Percentiles rank a stretch among this genome's conserved stretches.
phyloP scores from a whole-genome alignment of 2,888 invertebrate genomes.

The Drosophila austrosaltans region DNA sequence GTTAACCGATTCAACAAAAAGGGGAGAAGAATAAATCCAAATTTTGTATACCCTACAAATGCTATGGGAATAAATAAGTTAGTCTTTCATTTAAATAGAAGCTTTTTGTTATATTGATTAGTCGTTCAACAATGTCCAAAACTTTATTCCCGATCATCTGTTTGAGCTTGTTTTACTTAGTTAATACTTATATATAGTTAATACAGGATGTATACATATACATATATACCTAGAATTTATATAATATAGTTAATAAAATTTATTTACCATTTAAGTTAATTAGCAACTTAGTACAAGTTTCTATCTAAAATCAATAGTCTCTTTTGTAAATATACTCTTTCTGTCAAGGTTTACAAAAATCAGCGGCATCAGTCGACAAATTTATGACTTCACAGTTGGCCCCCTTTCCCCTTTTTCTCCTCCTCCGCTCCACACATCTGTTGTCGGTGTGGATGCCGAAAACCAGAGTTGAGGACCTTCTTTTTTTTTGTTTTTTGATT shows the following conservation, averaged over 20 bases:
- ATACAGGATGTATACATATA: too few relatives aligned
- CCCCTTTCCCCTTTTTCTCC: not conserved
- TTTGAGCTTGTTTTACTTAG: too few relatives aligned
- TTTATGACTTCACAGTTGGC: conserved; percentile 71
- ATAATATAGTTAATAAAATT: too few relatives aligned
- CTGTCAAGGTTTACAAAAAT: conserved; percentile 16
- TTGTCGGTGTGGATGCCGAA: conserved; percentile 1
- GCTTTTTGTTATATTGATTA: too few relatives aligned
- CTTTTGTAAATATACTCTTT: conserved; percentile 24
- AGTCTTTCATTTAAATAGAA: too few relatives aligned
- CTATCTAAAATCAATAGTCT: conserved; percentile 31
- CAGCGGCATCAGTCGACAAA: conserved; percentile 44
- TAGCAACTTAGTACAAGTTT: too few relatives aligned
- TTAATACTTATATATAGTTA: too few relatives aligned
- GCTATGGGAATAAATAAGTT: too few relatives aligned
- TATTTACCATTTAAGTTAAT: too few relatives aligned
- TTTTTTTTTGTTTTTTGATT: conserved; percentile 40
- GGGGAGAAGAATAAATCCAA: not conserved
- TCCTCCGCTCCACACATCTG: not conserved
- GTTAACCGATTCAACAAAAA: not conserved
- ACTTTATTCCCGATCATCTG: too few relatives aligned
- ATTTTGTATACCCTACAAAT: not conserved
- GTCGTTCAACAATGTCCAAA: too few relatives aligned
- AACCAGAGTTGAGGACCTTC: conserved; percentile 28
- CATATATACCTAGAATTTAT: too few relatives aligned